Evolutionary conservation across 2,797 vertebrate species (phyloP), one percentile per base, ranked within the genome.

Genomic region (Fundulus diaphanus): DNA sequence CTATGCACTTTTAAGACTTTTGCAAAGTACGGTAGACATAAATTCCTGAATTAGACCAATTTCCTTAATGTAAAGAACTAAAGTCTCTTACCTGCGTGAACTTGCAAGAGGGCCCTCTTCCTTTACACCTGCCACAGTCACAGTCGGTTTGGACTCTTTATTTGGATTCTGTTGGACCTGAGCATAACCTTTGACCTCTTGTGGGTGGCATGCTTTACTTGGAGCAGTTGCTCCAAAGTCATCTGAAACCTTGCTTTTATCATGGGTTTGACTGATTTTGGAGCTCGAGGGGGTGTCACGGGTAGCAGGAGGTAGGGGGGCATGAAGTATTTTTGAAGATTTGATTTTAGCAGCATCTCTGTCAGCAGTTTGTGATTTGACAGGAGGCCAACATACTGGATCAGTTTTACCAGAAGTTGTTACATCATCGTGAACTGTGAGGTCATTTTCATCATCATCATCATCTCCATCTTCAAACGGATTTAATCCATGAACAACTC

Each of bases 1-100:
- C n/a, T n/a, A n/a, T n/a, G n/a, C n/a, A n/a, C n/a, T n/a, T n/a
- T n/a, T 7, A 4, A 15, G 7, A 44, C n/a, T 67, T 42, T 27
- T 42, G 22, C 24, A 13, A 29, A 12, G n/a, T 65, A 40, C 11
- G 5, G 35, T 22, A 40, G 12, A n/a, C 22, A 65, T 65, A 24
- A 57, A 24, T 1, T 1, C 6, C 37, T 24, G 6, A 65, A 65
- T n/a, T 40, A n/a, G 61, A 40, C 24, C 37, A 44, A 27, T 57
- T 33, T 33, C 54, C 33, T 33, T 16, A 16, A 42, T 68, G 42
- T 12, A n/a, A 1, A 70, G n/a, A 40, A 33, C 31, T 66, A 61
- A 56, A n/a, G 22, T 0, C 6, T 76, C 96, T 98, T 95, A 99
- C 98, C 97, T 99, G 94, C 95, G 94, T 89, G 94, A 89, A 77